These are phyloP conservation scores for Cyprinodon brontotheroides DNA, from an alignment of 2,113 vertebrate species.

Conservation along the genomic window DNA sequence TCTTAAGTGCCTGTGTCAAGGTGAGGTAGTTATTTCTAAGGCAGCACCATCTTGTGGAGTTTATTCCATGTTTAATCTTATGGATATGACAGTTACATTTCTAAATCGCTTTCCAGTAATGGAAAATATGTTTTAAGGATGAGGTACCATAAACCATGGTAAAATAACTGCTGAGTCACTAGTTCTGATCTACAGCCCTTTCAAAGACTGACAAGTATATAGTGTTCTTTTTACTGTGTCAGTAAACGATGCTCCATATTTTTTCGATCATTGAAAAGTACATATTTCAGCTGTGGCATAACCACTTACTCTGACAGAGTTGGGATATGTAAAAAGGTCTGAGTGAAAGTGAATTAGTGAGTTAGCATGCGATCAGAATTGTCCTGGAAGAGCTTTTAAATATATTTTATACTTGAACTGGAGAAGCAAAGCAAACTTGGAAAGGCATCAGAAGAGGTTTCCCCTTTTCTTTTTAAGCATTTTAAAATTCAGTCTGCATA, in stretches of 20 bases:
- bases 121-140: constrained; percentile 8
- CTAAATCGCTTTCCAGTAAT: background rate
- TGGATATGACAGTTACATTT: background rate
- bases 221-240: background rate
- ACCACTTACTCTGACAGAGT: background rate
- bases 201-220: constrained; percentile 6
- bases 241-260: background rate
- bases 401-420: background rate
- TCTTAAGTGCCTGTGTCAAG: background rate
- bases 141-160: background rate
- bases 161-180: constrained; percentile 20
- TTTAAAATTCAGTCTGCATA: constrained; percentile 39
- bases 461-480: background rate
- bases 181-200: constrained; percentile 9
- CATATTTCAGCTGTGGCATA: constrained; percentile 4
- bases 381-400: constrained; percentile 8
- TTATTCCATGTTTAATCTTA: background rate
- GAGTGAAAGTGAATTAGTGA: background rate
- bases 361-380: constrained; percentile 15
- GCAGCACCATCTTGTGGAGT: background rate
- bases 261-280: background rate
- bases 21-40: background rate
- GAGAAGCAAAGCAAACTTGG: background rate
- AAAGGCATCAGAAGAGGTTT: background rate
- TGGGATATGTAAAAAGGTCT: background rate